These are phyloP conservation scores for Schlechtendalia chinensis DNA, from an alignment of 1,140 invertebrate species.

Conservation along the genomic window DNA sequence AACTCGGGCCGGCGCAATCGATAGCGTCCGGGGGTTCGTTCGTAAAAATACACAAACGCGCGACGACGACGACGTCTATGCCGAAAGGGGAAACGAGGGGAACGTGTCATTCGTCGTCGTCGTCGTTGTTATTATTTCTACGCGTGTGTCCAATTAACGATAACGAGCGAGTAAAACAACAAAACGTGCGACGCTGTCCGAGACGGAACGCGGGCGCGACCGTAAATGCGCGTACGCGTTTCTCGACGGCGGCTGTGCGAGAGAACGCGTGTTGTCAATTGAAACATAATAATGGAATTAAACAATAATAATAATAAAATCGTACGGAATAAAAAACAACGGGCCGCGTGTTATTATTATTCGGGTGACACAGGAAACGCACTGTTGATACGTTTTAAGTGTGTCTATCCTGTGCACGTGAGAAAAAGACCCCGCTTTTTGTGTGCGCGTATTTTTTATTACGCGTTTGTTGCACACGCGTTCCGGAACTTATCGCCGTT, in stretches of 20 bases:
- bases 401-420: conserved; percentile 45
- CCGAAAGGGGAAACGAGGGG: neutral
- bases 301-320: conserved; percentile 34
- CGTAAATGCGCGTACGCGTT: no score
- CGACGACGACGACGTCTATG: no score
- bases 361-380: conserved; percentile 46
- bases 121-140: neutral
- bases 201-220: conserved; percentile 2
- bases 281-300: conserved; percentile 48
- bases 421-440: conserved; percentile 32
- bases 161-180: conserved; percentile 47
- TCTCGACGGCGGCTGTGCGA: no score
- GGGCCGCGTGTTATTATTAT: neutral
- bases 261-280: conserved; percentile 39
- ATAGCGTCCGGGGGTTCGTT: neutral
- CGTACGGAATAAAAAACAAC: conserved; percentile 2
- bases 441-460: neutral
- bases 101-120: conserved; percentile 24
- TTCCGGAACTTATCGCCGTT: no score
- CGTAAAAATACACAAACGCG: neutral
- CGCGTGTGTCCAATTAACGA: conserved; percentile 40
- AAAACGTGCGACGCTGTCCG: conserved; percentile 39
- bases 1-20: no score
- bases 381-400: conserved; percentile 48
- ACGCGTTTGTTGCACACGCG: no score